phyloP scores from a whole-genome alignment of 2,888 invertebrate genomes.

The Drosophila antonietae region DNA sequence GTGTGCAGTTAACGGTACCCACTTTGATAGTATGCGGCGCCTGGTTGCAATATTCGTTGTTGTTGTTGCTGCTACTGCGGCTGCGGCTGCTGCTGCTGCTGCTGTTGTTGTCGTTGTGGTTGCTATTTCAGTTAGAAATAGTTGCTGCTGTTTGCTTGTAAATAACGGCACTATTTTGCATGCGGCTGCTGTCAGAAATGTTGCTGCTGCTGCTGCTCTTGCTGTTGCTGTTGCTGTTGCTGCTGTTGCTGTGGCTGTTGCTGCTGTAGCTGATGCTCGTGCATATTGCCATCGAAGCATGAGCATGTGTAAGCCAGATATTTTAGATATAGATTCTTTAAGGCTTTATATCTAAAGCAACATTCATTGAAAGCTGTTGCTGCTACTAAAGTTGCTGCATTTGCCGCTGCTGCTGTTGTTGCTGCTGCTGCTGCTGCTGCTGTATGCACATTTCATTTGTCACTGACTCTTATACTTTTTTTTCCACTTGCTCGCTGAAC shows the following conservation, averaged over 20 bases:
- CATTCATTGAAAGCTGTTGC: conserved; percentile 13
- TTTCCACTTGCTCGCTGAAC: conserved; percentile 15
- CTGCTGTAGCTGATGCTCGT: conserved; percentile 62
- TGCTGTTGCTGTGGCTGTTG: conserved; percentile 63
- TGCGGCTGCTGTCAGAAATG: conserved; percentile 72
- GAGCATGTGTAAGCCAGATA: conserved; percentile 62
- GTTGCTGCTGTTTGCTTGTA: conserved; percentile 45
- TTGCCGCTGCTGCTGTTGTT: conserved; percentile 24
- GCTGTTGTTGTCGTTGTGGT: conserved; percentile 18
- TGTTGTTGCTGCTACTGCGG: conserved; percentile 38
- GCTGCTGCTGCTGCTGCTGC: conserved; percentile 31
- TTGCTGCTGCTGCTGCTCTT: conserved; percentile 48
- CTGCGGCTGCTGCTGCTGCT: conserved; percentile 36
- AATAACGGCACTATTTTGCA: conserved; percentile 75
- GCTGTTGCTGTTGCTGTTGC: conserved; percentile 26
- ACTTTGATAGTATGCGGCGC: conserved; percentile 68
- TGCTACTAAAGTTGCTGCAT: not conserved
- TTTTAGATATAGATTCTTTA: conserved; percentile 7
- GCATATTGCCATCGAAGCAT: conserved; percentile 76
- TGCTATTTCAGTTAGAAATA: conserved; percentile 33
- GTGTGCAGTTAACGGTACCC: conserved; percentile 42
- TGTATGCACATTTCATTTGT: conserved; percentile 52
- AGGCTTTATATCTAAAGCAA: conserved; percentile 3
- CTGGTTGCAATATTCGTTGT: conserved; percentile 65
- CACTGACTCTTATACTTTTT: conserved; percentile 47